Evolutionary conservation across 2,797 vertebrate genomes (phyloP).

Genomic region (Argya squamiceps): DNA sequence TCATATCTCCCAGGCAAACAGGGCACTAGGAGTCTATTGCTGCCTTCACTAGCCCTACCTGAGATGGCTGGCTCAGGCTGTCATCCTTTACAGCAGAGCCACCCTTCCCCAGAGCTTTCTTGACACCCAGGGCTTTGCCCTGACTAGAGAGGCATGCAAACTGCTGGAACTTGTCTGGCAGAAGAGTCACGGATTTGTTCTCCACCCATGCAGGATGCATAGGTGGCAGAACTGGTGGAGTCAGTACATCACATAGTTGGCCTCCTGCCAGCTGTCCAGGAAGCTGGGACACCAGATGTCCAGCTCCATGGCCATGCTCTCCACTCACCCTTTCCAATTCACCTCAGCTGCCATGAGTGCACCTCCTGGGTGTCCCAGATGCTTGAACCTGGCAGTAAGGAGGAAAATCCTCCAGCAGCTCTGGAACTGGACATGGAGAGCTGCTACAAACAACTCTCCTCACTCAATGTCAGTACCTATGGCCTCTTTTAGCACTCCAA

Average conservation of each 20-base stretch:
- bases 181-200: background rate
- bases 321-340: accelerated
- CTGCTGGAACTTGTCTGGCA: background rate
- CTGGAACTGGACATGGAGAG: background rate
- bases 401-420: background rate
- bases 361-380: background rate
- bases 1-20: background rate
- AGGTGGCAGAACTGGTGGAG: background rate
- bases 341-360: background rate
- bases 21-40: background rate
- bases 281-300: background rate
- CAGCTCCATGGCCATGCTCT: background rate
- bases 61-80: background rate
- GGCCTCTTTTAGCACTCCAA: background rate
- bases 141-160: background rate
- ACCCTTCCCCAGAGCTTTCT: background rate
- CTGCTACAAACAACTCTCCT: background rate
- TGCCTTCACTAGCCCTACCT: background rate
- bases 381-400: background rate
- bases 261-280: background rate
- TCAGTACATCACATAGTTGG: background rate
- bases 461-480: background rate
- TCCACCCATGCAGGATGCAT: background rate
- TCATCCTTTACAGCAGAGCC: background rate
- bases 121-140: background rate